phyloP scores from a whole-genome alignment of 2,888 invertebrate species.

The Agrochola macilenta region DNA sequence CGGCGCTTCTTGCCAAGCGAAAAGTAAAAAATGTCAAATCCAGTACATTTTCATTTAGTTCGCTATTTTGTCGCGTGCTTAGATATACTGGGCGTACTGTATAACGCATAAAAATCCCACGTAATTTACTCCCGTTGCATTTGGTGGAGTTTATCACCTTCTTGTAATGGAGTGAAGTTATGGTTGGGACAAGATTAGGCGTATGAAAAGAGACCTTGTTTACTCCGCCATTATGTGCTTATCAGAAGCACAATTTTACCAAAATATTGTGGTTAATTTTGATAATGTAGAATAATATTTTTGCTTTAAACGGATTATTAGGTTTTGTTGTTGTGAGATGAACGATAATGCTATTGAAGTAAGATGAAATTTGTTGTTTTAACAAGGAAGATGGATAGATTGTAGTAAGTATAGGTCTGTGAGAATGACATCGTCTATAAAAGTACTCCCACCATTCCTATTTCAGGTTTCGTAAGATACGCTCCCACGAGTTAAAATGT shows the following conservation, averaged over 20 bases:
- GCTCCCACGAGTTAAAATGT: too few relatives aligned
- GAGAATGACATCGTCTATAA: background rate
- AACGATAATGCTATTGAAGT: background rate
- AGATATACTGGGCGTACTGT: conserved; percentile 30
- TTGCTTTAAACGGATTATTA: background rate
- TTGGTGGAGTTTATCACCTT: conserved; percentile 47
- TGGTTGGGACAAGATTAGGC: conserved; percentile 46
- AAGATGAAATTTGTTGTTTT: background rate
- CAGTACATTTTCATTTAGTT: conserved; percentile 3
- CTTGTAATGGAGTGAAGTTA: conserved; percentile 60
- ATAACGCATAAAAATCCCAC: conserved; percentile 47
- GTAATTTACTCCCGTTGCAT: conserved; percentile 51
- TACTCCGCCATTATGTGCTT: conserved; percentile 7
- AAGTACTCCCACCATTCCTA: background rate
- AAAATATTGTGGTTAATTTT: conserved; percentile 20
- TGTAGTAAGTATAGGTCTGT: background rate
- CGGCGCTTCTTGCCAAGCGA: conserved; percentile 7
- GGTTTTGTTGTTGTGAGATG: background rate
- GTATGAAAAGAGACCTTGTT: conserved; percentile 22
- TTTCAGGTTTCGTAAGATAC: background rate
- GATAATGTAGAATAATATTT: background rate
- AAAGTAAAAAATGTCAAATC: conserved; percentile 8
- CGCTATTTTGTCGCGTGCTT: background rate
- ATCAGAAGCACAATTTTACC: conserved; percentile 16
- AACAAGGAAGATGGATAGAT: too few relatives aligned